phyloP scores from a whole-genome alignment of 2,888 invertebrate genomes.

The Keiferia lycopersicella region DNA sequence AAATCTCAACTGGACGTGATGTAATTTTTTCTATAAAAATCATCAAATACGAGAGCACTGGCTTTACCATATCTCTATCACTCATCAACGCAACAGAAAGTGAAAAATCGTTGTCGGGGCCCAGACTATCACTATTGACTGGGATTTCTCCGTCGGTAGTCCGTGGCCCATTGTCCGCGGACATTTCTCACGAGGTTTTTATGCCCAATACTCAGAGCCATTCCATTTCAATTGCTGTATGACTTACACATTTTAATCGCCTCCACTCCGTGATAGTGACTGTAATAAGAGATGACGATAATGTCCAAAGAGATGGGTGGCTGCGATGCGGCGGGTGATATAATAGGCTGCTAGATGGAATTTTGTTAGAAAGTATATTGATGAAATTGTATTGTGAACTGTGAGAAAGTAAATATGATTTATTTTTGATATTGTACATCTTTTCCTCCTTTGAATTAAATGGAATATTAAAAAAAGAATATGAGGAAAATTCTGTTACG shows the following conservation, averaged over 20 bases:
- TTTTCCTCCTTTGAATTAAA: too few relatives aligned
- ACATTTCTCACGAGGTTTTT: slow-evolving; percentile 69
- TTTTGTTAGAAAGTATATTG: slow-evolving; percentile 8
- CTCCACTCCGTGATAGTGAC: slow-evolving; percentile 39
- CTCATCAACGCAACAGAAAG: too few relatives aligned
- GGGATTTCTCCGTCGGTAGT: slow-evolving; percentile 47
- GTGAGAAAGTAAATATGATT: slow-evolving; percentile 13
- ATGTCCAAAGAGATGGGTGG: slow-evolving; percentile 23
- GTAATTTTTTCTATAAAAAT: too few relatives aligned
- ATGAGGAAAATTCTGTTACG: too few relatives aligned
- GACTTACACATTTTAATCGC: slow-evolving; percentile 56
- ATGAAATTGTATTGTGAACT: slow-evolving; percentile 3
- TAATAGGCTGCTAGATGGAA: slow-evolving; percentile 1
- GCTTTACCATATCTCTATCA: too few relatives aligned
- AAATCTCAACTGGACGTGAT: too few relatives aligned
- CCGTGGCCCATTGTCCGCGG: slow-evolving; percentile 53
- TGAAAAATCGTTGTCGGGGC: neutral
- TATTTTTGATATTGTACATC: neutral
- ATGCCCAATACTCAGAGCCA: slow-evolving; percentile 58
- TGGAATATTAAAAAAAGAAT: neutral
- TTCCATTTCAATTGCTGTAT: slow-evolving; percentile 59
- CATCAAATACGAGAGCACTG: too few relatives aligned
- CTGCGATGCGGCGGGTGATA: neutral
- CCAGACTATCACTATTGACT: slow-evolving; percentile 46
- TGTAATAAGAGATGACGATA: slow-evolving; percentile 31